These are phyloP conservation scores for Azorinus chamasolen DNA, from an alignment of 2,888 invertebrate genomes.

Conservation along the genomic window DNA sequence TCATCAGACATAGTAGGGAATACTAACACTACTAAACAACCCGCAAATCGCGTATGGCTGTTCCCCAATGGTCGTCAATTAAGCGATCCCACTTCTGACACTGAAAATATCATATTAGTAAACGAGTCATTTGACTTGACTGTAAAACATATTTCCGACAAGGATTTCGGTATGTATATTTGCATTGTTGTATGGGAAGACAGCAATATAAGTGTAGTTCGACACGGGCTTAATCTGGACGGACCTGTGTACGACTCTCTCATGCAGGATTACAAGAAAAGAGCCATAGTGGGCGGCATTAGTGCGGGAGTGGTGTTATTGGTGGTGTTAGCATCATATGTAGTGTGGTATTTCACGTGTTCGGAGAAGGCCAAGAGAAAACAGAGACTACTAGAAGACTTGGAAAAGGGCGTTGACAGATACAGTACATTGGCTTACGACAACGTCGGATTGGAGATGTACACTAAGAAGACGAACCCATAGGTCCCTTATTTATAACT, in stretches of 20 bases:
- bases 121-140: too few species aligned
- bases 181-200: too few species aligned
- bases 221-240: slow-evolving; percentile 73
- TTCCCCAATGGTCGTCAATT: too few species aligned
- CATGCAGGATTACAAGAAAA: slow-evolving; percentile 59
- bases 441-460: slow-evolving; percentile 49
- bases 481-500: too few species aligned
- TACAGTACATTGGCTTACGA: slow-evolving; percentile 50
- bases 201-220: background rate
- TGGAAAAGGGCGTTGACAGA: slow-evolving; percentile 44
- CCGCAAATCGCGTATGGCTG: too few species aligned
- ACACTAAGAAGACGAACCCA: slow-evolving; percentile 20
- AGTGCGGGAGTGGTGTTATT: slow-evolving; percentile 71
- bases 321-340: slow-evolving; percentile 57
- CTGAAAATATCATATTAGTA: too few species aligned
- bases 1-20: too few species aligned
- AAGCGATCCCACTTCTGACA: too few species aligned
- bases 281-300: slow-evolving; percentile 75
- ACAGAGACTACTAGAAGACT: slow-evolving; percentile 34
- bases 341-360: slow-evolving; percentile 72
- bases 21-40: too few species aligned
- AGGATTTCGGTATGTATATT: too few species aligned
- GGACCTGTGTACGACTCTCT: slow-evolving; percentile 71
- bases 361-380: slow-evolving; percentile 37
- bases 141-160: too few species aligned